Base-by-base conservation (phyloP, 2,888 invertebrate genomes). In the Adelognathus sp. region DNA sequence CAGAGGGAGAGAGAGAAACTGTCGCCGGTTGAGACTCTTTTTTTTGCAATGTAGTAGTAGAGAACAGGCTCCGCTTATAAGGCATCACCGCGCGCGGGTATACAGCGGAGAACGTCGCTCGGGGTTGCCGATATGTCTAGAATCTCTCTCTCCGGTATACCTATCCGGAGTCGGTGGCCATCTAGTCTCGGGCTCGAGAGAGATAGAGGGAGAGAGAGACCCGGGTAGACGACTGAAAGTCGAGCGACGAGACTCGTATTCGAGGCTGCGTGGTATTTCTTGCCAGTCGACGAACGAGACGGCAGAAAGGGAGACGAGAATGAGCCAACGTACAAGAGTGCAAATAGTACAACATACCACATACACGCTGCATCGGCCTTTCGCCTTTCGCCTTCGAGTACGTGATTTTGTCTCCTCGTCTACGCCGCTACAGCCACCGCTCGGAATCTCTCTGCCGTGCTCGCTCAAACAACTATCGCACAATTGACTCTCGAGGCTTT, bases 401-500 rank as follows among this genome's bases (percentile, higher is more conserved):
- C 70, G 64, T 64, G 66, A 66, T 71, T 41, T 72, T 46, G 60
- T 58, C 41, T 44, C 27, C 24, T 21, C 63, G 46, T 64, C 21
- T 29, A 14, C 14, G 63, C n/a, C 41, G 50, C 63, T 72, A 56
- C 78, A 50, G 54, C 72, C 41, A 54, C 61, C 61, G 44, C 66
- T 46, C 71, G 61, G 76, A n/a, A n/a, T n/a, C 58, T 33, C 74
- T 46, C 70, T 54, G 56, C 66, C 31, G 39, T 67, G 21, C 69
- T 73, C 56, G 14, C 14, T 52, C 58, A 39, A 61, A 71, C 79
- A 70, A 67, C 66, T 50, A 71, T 73, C 73, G 44, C 41, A 77
- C 77, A 77, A 77, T 77, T 77, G 67, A 31, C 76, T 82, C 71
- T 78, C 76, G 73, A 50, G 81, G 75, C 82, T 80, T 83, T 79